phyloP scores from a whole-genome alignment of 2,888 invertebrate species.

The Tiliacea citrago region DNA sequence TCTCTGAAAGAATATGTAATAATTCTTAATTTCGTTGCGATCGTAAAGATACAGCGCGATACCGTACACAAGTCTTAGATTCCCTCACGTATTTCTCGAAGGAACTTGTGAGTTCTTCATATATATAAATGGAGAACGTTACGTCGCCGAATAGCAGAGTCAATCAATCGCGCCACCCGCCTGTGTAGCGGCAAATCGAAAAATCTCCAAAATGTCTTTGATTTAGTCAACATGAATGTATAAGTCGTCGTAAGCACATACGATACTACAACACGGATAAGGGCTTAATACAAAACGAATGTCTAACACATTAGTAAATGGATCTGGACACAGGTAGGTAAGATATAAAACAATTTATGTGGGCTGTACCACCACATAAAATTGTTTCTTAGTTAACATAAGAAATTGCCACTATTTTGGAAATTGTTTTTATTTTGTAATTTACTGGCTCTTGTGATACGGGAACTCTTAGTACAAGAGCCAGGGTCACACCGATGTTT shows the following conservation, averaged over 20 bases:
- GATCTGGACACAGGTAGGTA: background rate
- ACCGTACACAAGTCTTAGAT: slow-evolving; percentile 51
- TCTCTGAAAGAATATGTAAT: slow-evolving; percentile 18
- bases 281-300: slow-evolving; percentile 19
- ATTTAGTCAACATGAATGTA: slow-evolving; percentile 70
- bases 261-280: slow-evolving; percentile 51
- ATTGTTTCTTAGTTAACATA: too few species aligned
- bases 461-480: background rate
- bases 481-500: background rate
- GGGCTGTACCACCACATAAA: too few species aligned
- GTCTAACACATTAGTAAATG: background rate
- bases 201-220: slow-evolving; percentile 82
- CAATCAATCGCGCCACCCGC: slow-evolving; percentile 83
- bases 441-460: background rate
- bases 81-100: slow-evolving; percentile 69
- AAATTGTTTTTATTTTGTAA: background rate
- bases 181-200: slow-evolving; percentile 86
- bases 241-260: slow-evolving; percentile 70
- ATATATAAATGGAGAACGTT: slow-evolving; percentile 85
- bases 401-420: too few species aligned
- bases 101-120: slow-evolving; percentile 82
- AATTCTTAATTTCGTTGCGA: slow-evolving; percentile 51
- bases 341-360: background rate
- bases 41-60: slow-evolving; percentile 46
- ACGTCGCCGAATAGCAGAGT: slow-evolving; percentile 80